Base-by-base conservation (phyloP, 1,140 invertebrate genomes). In the Drosophila kepulauana region DNA sequence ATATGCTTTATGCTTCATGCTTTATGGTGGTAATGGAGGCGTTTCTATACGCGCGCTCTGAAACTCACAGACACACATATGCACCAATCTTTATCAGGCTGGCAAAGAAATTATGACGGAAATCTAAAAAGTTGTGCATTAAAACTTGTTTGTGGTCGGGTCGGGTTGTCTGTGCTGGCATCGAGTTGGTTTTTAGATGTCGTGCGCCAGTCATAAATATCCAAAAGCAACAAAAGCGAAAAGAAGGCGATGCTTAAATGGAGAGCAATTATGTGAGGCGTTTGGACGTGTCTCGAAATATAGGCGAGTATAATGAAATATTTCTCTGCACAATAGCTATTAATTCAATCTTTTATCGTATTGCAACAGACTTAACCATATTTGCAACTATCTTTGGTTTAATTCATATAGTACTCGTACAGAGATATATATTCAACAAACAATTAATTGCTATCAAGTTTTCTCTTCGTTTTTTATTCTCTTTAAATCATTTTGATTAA, bases 111-210 rank as follows among this genome's bases (percentile, higher is more conserved):
- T 88, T 88, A 84, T 88, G 84, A 89, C 85, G 84, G 84, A 88
- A 88, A 88, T 88, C 85, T 88, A 88, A 88, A 88, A 88, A 88
- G 84, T 88, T 88, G 81, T 88, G 85, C 80, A 84, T 88, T 89
- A 88, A 89, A 88, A 88, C 82, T 86, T 86, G 84, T 77, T 87
- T 86, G 82, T 77, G 82, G 82, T 88, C 62, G 75, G 63, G 59
- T 68, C 10, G 35, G 20, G 20, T 25, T 25, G 20, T 25, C 20
- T 72, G 57, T 45, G 52, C 35, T 51, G 20, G 33, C 52, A 56
- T 20, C 20, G 52, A 67, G 62, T 54, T 56, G 51, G 41, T 69
- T 63, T 46, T 69, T 57, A 56, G 72, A 63, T 65, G 49, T 63
- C 64, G 78, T 69, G 57, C 49, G 54, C 45, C 54, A 72, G 72